These are phyloP conservation scores for Idaea aversata DNA, from an alignment of 2,888 invertebrate species.

Conservation along the genomic window DNA sequence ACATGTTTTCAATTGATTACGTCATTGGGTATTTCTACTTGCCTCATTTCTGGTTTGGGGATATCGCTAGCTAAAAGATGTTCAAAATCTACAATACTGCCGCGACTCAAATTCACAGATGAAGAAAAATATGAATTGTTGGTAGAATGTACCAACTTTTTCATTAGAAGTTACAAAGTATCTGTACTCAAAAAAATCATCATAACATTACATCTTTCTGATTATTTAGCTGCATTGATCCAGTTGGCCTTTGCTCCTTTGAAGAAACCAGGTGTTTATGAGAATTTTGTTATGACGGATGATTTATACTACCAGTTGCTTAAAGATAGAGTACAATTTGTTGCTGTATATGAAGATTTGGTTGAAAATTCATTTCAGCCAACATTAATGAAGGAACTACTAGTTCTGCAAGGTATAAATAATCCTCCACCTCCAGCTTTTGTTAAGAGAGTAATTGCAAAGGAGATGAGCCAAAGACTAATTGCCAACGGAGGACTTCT, in stretches of 20 bases:
- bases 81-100: conserved; percentile 48
- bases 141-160: conserved; percentile 69
- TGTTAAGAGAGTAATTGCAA: conserved; percentile 81
- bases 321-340: conserved; percentile 75
- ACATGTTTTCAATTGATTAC: conserved; percentile 82
- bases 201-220: conserved; percentile 77
- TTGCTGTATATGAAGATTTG: conserved; percentile 71
- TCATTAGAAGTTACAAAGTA: conserved; percentile 68
- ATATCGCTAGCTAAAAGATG: conserved; percentile 71
- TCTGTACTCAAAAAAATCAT: conserved; percentile 79
- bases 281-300: conserved; percentile 76
- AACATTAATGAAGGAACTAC: conserved; percentile 84
- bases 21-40: conserved; percentile 83
- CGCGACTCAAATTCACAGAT: conserved; percentile 58
- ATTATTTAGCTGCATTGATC: conserved; percentile 84
- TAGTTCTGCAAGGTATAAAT: conserved; percentile 80
- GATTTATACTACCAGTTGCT: conserved; percentile 75
- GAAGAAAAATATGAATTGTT: conserved; percentile 76
- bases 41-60: conserved; percentile 84
- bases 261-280: conserved; percentile 76
- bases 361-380: conserved; percentile 80
- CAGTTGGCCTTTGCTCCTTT: conserved; percentile 85
- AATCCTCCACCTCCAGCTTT: conserved; percentile 80
- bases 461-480: conserved; percentile 81
- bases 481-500: conserved; percentile 82